phyloP scores from a whole-genome alignment of 2,113 vertebrate species.

The Thalassarche chlororhynchos region DNA sequence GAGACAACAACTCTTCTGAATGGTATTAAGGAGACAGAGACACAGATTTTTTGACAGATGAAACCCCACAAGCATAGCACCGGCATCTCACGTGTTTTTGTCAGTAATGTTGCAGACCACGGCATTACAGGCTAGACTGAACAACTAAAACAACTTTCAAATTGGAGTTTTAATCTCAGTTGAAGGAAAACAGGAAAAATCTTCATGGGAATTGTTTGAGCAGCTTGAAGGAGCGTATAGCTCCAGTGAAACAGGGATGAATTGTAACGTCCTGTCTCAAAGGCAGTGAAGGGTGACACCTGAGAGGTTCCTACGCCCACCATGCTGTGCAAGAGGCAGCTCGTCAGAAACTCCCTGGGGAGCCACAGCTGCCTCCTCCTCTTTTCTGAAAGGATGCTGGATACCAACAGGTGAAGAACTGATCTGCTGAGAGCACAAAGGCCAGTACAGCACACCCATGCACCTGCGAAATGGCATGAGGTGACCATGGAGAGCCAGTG shows the following conservation, averaged over 20 bases:
- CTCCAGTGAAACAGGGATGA: background rate
- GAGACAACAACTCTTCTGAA: background rate
- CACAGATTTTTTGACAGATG: background rate
- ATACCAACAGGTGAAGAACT: background rate
- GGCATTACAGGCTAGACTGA: background rate
- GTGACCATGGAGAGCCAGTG: accelerated
- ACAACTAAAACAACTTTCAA: background rate
- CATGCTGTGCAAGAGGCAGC: background rate
- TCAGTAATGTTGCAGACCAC: background rate
- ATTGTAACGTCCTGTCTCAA: background rate
- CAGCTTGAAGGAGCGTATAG: accelerated
- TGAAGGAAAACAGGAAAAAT: background rate
- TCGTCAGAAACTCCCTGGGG: background rate
- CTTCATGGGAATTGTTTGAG: background rate
- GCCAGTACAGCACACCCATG: background rate
- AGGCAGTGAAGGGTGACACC: background rate
- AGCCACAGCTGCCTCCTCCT: background rate
- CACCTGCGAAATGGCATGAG: accelerated
- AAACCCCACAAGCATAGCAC: background rate
- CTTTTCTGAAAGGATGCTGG: background rate
- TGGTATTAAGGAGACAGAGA: constrained; percentile 13
- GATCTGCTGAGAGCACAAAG: background rate
- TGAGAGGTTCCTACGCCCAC: background rate
- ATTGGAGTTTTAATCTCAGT: background rate
- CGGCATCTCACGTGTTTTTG: background rate